Conservation (phyloP, 2,113 vertebrate genomes). For the Plestiodon gilberti region DNA sequence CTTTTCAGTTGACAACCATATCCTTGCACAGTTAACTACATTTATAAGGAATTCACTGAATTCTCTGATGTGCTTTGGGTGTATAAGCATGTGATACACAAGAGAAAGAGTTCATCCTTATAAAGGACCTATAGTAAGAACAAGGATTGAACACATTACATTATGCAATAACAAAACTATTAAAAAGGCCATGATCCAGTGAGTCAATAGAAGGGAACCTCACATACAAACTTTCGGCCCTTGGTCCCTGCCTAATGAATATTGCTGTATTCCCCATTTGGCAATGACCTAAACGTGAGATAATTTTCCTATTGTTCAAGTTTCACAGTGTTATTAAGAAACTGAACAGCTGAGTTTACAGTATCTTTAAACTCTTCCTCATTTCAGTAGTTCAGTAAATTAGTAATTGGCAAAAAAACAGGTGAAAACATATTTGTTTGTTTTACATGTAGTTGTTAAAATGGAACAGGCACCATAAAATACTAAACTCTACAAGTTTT, state of each 20-base stretch:
- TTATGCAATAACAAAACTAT: neutral
- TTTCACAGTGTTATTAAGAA: conserved; percentile 23
- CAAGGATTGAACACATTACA: neutral
- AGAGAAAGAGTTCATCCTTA: neutral
- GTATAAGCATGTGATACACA: neutral
- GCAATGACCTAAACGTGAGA: neutral
- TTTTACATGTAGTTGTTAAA: conserved; percentile 66
- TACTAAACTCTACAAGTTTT: conserved; percentile 74
- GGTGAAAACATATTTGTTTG: conserved; percentile 70
- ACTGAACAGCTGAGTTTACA: neutral
- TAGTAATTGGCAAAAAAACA: conserved; percentile 62
- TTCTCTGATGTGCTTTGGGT: rapidly evolving
- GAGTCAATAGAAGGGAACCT: neutral
- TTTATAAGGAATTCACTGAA: neutral
- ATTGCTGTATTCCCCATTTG: neutral
- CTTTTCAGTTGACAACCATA: no score
- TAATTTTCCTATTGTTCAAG: neutral
- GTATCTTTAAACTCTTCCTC: conserved; percentile 10
- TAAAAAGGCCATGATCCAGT: neutral
- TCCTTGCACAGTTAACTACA: conserved; percentile 6
- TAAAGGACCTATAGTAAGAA: conserved; percentile 21
- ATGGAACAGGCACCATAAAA: conserved; percentile 69
- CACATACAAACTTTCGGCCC: no score
- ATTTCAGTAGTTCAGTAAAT: conserved; percentile 59
- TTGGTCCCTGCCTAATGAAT: neutral